Evolutionary conservation across 2,797 vertebrate genomes (phyloP).

Genomic region (Fringilla coelebs): DNA sequence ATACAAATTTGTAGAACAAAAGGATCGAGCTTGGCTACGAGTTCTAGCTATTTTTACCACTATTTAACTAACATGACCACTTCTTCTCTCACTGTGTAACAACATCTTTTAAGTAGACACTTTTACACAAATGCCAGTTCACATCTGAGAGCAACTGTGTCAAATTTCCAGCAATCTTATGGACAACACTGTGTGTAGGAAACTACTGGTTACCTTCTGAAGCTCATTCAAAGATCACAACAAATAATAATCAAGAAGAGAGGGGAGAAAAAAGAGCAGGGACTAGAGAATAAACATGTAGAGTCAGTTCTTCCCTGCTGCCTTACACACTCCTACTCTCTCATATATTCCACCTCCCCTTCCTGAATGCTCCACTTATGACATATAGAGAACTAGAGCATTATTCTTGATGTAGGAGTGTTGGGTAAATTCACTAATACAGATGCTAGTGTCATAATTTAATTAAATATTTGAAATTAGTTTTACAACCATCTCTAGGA

Average conservation of each 20-base stretch:
- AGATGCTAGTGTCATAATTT: neutral
- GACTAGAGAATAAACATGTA: neutral
- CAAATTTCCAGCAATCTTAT: neutral
- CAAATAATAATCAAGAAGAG: neutral
- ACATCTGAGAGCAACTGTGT: neutral
- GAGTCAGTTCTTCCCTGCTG: neutral
- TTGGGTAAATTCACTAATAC: neutral
- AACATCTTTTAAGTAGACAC: neutral
- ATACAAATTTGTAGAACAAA: neutral
- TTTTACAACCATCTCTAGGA: neutral
- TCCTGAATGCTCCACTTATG: neutral
- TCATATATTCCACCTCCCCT: neutral
- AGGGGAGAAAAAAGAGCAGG: rapidly evolving
- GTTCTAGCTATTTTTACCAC: neutral
- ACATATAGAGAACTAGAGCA: neutral
- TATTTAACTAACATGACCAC: neutral
- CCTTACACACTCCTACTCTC: neutral
- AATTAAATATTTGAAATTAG: neutral
- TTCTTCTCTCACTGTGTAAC: neutral
- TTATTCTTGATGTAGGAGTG: neutral
- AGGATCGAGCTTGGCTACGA: neutral
- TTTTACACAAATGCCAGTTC: neutral
- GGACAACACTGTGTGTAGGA: neutral
- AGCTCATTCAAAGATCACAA: neutral
- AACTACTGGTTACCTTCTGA: neutral